These are phyloP conservation scores for Holcopasites calliopsidis DNA, from an alignment of 1,140 invertebrate species.

Conservation along the genomic window DNA sequence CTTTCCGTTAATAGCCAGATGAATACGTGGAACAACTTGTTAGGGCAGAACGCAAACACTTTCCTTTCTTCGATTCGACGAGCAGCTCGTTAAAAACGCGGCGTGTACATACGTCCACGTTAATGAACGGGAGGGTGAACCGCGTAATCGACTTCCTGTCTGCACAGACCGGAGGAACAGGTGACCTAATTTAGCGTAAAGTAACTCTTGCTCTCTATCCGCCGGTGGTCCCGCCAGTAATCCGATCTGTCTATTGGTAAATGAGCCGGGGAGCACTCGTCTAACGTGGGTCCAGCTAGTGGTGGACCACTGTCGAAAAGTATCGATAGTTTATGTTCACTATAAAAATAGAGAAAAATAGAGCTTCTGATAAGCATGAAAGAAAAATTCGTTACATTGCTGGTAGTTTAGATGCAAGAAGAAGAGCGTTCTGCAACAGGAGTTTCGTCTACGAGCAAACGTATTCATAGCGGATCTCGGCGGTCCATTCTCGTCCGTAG, in stretches of 20 bases:
- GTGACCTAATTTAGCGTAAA: slow-evolving; percentile 39
- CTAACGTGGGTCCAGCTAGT: slow-evolving; percentile 16
- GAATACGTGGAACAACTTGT: not conserved
- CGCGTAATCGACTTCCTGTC: slow-evolving; percentile 44
- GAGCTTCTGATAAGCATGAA: no score
- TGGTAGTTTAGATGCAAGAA: not conserved
- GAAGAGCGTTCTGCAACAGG: no score
- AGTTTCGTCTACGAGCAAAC: not conserved
- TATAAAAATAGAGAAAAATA: no score
- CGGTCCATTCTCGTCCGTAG: not conserved
- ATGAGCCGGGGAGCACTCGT: slow-evolving; percentile 22
- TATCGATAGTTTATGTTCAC: no score
- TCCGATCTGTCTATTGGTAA: slow-evolving; percentile 39
- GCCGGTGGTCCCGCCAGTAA: slow-evolving; percentile 35
- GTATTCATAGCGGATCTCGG: not conserved
- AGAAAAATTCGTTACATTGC: no score
- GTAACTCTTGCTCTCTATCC: slow-evolving; percentile 25
- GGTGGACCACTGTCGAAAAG: not conserved
- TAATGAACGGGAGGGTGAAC: not conserved
- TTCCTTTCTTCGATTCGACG: not conserved
- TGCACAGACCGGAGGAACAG: slow-evolving; percentile 23
- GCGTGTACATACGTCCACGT: not conserved
- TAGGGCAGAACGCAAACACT: not conserved
- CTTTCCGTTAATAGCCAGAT: not conserved
- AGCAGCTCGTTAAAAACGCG: not conserved